Evolutionary conservation across 1,140 invertebrate genomes (phyloP).

Genomic region (Nasonia vitripennis): DNA sequence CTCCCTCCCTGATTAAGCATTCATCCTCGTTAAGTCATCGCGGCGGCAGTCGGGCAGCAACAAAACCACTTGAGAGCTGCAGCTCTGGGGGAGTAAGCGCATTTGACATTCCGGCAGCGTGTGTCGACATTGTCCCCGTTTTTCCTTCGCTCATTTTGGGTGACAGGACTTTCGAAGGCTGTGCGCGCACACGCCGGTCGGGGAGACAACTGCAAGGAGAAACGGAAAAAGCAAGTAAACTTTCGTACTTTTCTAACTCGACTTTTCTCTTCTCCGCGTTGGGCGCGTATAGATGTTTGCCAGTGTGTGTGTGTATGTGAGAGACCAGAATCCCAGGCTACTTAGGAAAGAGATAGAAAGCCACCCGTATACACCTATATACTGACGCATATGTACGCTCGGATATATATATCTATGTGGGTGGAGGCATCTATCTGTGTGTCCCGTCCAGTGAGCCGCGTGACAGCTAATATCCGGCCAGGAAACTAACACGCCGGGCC

Average conservation of each 20-base stretch:
- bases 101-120: conserved; percentile 29
- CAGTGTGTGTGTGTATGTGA: not conserved
- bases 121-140: not conserved
- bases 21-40: conserved; percentile 1
- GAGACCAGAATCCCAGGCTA: not conserved
- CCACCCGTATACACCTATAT: not conserved
- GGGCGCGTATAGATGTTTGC: not conserved
- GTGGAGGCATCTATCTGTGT: conserved; percentile 47
- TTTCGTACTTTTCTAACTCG: conserved; percentile 26
- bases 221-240: conserved; percentile 2
- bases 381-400: not conserved
- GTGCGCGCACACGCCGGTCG: not conserved
- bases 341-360: not conserved
- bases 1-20: not conserved
- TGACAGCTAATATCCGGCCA: conserved; percentile 75
- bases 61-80: not conserved
- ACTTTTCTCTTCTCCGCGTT: not conserved
- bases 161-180: not conserved
- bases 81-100: not conserved
- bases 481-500: conserved; percentile 71
- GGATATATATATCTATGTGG: not conserved
- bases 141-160: not conserved
- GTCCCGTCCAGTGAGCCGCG: conserved; percentile 72
- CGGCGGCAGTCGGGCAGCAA: not conserved
- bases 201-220: not conserved